Conservation (phyloP, 2,888 invertebrate genomes). For the Trisateles emortualis region DNA sequence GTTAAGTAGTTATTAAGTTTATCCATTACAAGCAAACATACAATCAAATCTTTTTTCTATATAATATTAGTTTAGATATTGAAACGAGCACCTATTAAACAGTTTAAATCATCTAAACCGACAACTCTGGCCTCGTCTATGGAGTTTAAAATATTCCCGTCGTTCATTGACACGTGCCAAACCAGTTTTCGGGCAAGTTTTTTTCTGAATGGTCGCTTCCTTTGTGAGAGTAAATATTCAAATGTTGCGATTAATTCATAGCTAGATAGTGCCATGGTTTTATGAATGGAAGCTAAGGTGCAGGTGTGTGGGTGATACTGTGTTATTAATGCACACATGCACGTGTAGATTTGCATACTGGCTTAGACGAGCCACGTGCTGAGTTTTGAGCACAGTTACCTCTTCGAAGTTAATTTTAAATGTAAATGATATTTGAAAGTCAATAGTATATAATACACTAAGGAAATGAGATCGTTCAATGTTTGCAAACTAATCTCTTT, state of each 20-base stretch:
- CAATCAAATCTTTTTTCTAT: too few relatives aligned
- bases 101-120: slow-evolving; percentile 79
- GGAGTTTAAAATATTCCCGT: slow-evolving; percentile 82
- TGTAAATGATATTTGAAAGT: slow-evolving; percentile 80
- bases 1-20: too few relatives aligned
- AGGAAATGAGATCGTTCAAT: slow-evolving; percentile 59
- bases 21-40: too few relatives aligned
- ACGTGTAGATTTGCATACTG: slow-evolving; percentile 78
- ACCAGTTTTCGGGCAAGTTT: slow-evolving; percentile 83
- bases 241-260: slow-evolving; percentile 87
- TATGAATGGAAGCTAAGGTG: slow-evolving; percentile 80
- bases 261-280: slow-evolving; percentile 83
- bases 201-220: slow-evolving; percentile 86
- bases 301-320: slow-evolving; percentile 69
- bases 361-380: slow-evolving; percentile 79
- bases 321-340: slow-evolving; percentile 62
- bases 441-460: slow-evolving; percentile 65
- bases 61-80: too few relatives aligned
- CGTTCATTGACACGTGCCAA: slow-evolving; percentile 87
- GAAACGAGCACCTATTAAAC: slow-evolving; percentile 75
- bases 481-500: slow-evolving; percentile 54
- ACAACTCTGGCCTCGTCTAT: slow-evolving; percentile 65
- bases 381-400: slow-evolving; percentile 77
- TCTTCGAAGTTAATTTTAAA: slow-evolving; percentile 80
- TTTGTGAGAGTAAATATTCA: slow-evolving; percentile 86